Percentiles rank a stretch among this genome's conserved stretches.
Evolutionary conservation across 2,888 invertebrate genomes (phyloP).

Genomic region (Microchrysa polita): DNA sequence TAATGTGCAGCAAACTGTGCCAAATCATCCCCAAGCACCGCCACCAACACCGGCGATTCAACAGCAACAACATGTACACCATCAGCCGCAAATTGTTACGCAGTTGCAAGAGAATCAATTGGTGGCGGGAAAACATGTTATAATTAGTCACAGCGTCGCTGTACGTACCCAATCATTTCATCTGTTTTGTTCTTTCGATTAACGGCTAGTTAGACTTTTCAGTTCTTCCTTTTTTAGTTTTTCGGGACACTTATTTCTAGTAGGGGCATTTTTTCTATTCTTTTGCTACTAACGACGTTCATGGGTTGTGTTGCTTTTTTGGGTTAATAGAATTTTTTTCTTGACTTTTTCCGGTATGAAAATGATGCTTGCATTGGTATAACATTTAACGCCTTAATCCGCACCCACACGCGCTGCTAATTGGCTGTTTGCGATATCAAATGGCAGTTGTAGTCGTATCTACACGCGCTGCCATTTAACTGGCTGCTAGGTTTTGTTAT

Average conservation of each 20-base stretch:
- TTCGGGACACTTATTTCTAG: not conserved
- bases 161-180: slow-evolving; percentile 24
- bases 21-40: not conserved
- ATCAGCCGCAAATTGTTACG: slow-evolving; percentile 47
- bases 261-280: not conserved
- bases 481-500: too few relatives aligned
- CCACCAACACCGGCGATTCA: not conserved
- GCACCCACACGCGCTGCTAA: too few relatives aligned
- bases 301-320: not conserved
- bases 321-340: not conserved
- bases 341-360: too few relatives aligned
- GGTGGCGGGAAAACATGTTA: slow-evolving; percentile 45
- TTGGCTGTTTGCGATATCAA: too few relatives aligned
- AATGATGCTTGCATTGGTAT: too few relatives aligned
- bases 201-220: not conserved
- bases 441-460: too few relatives aligned
- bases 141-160: slow-evolving; percentile 46
- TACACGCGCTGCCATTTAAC: too few relatives aligned
- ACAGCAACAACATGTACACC: slow-evolving; percentile 44
- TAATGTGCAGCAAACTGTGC: not conserved
- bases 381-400: too few relatives aligned
- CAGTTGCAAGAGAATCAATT: slow-evolving; percentile 45
- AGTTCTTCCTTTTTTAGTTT: not conserved
- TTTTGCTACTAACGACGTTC: not conserved
- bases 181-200: not conserved